Percentiles rank a stretch among this genome's conserved stretches.
These are phyloP conservation scores for Sebastes hopkinsi DNA, from an alignment of 2,797 vertebrate species.

Conservation along the genomic window DNA sequence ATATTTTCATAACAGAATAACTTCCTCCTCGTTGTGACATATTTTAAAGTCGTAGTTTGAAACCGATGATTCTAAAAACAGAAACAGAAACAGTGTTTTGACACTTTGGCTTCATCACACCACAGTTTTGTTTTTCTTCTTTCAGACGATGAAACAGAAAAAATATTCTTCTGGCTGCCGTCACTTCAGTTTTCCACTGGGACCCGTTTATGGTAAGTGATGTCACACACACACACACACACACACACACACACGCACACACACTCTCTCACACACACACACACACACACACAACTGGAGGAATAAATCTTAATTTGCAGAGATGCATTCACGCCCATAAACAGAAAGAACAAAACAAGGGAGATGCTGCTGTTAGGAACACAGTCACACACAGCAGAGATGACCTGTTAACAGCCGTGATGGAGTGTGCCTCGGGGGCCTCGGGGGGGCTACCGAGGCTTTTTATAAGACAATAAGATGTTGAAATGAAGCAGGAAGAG, in stretches of 20 bases:
- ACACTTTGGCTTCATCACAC: background rate
- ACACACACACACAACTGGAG: background rate
- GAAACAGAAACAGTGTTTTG: conserved; percentile 3
- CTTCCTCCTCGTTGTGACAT: background rate
- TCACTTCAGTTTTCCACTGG: conserved; percentile 27
- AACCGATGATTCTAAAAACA: background rate
- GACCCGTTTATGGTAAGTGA: conserved; percentile 36
- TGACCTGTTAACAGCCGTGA: conserved; percentile 50
- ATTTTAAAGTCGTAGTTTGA: background rate
- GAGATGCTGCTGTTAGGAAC: background rate
- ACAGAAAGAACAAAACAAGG: background rate
- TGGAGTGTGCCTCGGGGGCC: conserved; percentile 20
- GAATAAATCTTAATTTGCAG: conserved; percentile 21
- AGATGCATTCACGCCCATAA: background rate
- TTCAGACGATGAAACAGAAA: conserved; percentile 7
- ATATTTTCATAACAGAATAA: no score
- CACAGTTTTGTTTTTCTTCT: conserved; percentile 13
- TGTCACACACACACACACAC: background rate
- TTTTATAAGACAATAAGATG: conserved; percentile 47
- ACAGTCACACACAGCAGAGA: background rate
- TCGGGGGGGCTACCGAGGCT: background rate
- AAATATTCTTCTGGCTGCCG: conserved; percentile 3
- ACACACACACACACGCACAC: no score
- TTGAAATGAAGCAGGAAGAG: conserved; percentile 26
- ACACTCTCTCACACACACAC: no score